These are phyloP conservation scores for Ophraella communa DNA, from an alignment of 2,888 invertebrate genomes.

Conservation along the genomic window DNA sequence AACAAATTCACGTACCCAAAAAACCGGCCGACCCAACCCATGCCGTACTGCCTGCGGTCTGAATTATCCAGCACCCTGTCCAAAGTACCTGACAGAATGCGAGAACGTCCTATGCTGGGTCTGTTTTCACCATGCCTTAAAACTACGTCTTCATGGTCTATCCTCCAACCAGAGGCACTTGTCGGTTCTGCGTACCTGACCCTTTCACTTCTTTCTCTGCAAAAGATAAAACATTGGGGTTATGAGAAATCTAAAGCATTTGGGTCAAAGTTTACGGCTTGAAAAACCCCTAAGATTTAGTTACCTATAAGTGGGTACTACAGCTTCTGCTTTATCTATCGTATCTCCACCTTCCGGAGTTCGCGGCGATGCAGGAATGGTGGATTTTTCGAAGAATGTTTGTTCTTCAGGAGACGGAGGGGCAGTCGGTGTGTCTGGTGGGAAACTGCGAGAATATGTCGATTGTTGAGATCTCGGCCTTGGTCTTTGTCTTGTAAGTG, in stretches of 20 bases:
- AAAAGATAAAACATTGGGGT: background rate
- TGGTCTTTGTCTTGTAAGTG: slow-evolving; percentile 68
- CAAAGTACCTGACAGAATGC: slow-evolving; percentile 79
- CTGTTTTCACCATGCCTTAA: slow-evolving; percentile 48
- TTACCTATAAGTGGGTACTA: slow-evolving; percentile 36
- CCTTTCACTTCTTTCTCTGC: slow-evolving; percentile 11
- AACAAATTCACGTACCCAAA: slow-evolving; percentile 66
- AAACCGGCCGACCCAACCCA: slow-evolving; percentile 81
- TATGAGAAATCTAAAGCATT: too few relatives aligned
- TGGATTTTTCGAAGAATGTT: slow-evolving; percentile 66
- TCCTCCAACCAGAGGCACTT: slow-evolving; percentile 56
- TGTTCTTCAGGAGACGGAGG: slow-evolving; percentile 56
- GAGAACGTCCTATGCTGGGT: slow-evolving; percentile 65
- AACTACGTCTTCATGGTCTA: slow-evolving; percentile 59
- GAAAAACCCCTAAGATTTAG: too few relatives aligned
- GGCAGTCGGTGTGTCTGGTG: slow-evolving; percentile 57
- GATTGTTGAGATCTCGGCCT: slow-evolving; percentile 65
- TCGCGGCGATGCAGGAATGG: slow-evolving; percentile 61
- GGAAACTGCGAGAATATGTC: slow-evolving; percentile 78
- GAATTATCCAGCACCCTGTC: slow-evolving; percentile 92
- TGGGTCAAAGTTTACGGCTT: too few relatives aligned
- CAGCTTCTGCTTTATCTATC: slow-evolving; percentile 41
- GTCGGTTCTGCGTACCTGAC: slow-evolving; percentile 22
- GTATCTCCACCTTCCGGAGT: slow-evolving; percentile 48
- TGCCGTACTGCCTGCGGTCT: slow-evolving; percentile 82